These are phyloP conservation scores for Cirrhinus mrigala DNA, from an alignment of 2,797 vertebrate species.

Conservation along the genomic window DNA sequence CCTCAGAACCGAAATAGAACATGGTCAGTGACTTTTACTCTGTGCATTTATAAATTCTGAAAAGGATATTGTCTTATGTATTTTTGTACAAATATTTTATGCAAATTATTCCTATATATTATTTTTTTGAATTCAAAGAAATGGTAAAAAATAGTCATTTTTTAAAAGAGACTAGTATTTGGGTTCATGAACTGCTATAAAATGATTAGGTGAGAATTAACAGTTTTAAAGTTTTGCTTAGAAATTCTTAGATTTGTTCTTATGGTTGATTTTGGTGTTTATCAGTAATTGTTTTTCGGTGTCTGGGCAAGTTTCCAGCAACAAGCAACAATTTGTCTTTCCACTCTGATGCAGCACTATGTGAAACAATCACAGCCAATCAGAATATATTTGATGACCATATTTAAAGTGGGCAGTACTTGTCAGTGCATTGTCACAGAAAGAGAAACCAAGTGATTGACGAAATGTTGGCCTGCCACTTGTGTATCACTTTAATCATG, in stretches of 20 bases:
- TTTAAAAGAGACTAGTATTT: background rate
- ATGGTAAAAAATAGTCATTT: background rate
- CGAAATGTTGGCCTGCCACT: background rate
- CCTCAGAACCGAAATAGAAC: background rate
- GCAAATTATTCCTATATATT: background rate
- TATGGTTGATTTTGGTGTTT: background rate
- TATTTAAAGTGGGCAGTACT: background rate
- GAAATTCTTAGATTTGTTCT: background rate
- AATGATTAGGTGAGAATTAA: background rate
- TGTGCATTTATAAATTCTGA: background rate
- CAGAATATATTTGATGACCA: background rate
- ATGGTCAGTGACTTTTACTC: background rate
- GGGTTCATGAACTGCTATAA: background rate
- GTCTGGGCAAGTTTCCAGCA: background rate
- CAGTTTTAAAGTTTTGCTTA: background rate
- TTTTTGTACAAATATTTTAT: background rate
- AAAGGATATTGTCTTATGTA: background rate
- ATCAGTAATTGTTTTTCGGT: background rate
- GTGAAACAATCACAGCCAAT: constrained; percentile 4
- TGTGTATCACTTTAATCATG: background rate
- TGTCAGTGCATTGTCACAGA: background rate
- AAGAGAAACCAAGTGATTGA: background rate
- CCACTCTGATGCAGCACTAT: background rate
- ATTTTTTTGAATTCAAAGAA: background rate
- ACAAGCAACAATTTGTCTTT: background rate